These are phyloP conservation scores for Cossypha caffra DNA, from an alignment of 2,797 vertebrate genomes.

Conservation along the genomic window DNA sequence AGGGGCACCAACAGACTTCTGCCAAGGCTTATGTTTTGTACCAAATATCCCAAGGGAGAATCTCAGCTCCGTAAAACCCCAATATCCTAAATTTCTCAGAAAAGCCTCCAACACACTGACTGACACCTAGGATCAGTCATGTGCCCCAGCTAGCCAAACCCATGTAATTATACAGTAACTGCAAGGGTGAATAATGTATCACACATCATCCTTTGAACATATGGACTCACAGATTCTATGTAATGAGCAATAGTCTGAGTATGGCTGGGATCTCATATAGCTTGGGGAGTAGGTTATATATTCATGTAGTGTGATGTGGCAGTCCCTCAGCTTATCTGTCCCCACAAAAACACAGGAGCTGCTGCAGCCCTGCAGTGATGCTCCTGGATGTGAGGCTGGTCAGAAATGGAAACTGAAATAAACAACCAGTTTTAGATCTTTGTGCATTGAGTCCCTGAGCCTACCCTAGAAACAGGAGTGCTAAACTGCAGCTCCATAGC, in stretches of 20 bases:
- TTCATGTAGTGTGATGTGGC: background rate
- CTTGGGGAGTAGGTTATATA: background rate
- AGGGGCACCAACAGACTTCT: background rate
- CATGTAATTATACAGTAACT: background rate
- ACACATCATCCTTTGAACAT: background rate
- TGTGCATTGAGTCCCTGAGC: background rate
- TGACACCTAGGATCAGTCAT: background rate
- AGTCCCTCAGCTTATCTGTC: background rate
- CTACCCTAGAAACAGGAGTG: background rate
- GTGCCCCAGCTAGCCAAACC: background rate
- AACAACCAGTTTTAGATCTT: background rate
- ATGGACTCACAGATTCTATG: background rate
- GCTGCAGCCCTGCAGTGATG: background rate
- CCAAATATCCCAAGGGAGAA: background rate
- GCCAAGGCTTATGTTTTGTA: background rate
- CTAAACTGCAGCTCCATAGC: background rate
- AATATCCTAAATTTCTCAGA: background rate
- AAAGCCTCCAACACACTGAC: background rate
- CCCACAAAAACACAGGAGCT: background rate
- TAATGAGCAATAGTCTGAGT: constrained; percentile 1
- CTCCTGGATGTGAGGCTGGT: background rate
- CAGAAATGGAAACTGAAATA: background rate
- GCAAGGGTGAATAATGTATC: constrained; percentile 23
- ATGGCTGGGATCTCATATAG: background rate
- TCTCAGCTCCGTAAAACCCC: accelerated